A percentile compares a stretch with the other conserved stretches of the same genome.
Conservation (phyloP, 2,113 vertebrate genomes). For the Falco punctatus region DNA sequence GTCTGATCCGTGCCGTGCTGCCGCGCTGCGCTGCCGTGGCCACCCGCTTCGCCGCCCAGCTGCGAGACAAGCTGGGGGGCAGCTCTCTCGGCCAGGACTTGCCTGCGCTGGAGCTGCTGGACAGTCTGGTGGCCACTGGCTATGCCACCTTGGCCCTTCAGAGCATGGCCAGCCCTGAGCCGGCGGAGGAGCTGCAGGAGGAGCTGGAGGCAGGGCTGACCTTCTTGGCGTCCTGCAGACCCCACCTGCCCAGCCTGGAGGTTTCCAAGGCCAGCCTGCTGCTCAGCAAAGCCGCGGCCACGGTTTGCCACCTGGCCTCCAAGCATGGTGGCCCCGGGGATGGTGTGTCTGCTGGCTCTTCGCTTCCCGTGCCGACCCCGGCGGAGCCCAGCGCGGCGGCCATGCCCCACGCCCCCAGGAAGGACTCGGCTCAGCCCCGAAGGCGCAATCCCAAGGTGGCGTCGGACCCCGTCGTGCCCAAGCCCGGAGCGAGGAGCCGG, state of each 20-base stretch:
- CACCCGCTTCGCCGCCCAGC: not conserved
- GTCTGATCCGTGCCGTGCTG: constrained; percentile 68
- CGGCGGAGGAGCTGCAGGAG: constrained; percentile 70
- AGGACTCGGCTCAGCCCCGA: not conserved
- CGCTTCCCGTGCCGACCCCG: not conserved
- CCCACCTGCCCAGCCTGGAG: constrained; percentile 65
- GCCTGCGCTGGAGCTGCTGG: constrained; percentile 38
- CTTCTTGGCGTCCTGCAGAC: constrained; percentile 65
- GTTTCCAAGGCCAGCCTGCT: constrained; percentile 79
- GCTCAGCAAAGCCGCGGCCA: constrained; percentile 74
- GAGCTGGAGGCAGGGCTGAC: constrained; percentile 80
- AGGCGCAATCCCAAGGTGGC: not conserved
- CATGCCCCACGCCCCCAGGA: no score
- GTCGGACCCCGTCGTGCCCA: not conserved
- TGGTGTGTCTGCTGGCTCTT: constrained; percentile 75
- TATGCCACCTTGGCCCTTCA: constrained; percentile 78
- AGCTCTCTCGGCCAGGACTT: not conserved
- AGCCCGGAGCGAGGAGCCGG: not conserved
- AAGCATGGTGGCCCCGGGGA: constrained; percentile 50
- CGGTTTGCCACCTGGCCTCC: constrained; percentile 67
- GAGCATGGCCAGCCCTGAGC: constrained; percentile 31
- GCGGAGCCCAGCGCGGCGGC: not conserved
- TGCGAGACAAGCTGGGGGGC: not conserved
- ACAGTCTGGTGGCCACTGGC: constrained; percentile 75
- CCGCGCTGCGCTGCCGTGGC: constrained; percentile 61